Base-by-base conservation (phyloP, 2,888 invertebrate species). In the Cordilura impudica region DNA sequence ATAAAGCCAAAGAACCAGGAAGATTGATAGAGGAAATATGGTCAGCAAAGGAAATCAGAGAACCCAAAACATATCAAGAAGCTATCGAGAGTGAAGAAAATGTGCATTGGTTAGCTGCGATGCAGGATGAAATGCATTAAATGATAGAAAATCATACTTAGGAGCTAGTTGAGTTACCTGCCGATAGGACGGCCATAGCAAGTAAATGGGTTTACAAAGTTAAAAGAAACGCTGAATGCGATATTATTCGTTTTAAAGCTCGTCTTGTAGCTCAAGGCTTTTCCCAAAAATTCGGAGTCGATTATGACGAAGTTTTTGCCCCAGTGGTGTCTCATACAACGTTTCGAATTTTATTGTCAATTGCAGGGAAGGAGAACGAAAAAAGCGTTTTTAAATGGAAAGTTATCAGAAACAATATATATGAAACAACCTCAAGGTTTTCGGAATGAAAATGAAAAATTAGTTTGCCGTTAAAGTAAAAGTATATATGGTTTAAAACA, bases 201-300 rank as follows among this genome's bases (percentile, higher is more conserved):
- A 66, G 79, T 29, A 84, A 83, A 79, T 85, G 82, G 82, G 79
- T 83, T 1, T 76, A 45, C 6, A 76, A 76, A 56, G 16, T 75
- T 3, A 75, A 69, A 8, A 16, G 54, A 0, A 58, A 72, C 43
- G 49, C 47, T 14, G 56, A 79, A 61, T 82, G 81, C 14, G 47
- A 73, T 10, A 53, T 82, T 7, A 10, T 8, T 10, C 49, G 76
- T 45, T 80, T 35, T 16, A 73, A 78, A 60, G 77, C 81, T 8
- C 45, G 72, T 12, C 72, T 78, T 23, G 75, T 81, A 4, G 71
- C 74, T 21, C 70, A 80, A 31, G 80, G 75, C 1, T 78, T 74
- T 54, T 63, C 65, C 16, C 81, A 73, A 26, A 66, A 60, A 10
- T 76, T 56, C 19, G 73, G 73, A 43, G 58, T 66, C 10, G 79